These are phyloP conservation scores for Pseudomyrmex sp. DNA, from an alignment of 1,140 invertebrate genomes.

Conservation along the genomic window DNA sequence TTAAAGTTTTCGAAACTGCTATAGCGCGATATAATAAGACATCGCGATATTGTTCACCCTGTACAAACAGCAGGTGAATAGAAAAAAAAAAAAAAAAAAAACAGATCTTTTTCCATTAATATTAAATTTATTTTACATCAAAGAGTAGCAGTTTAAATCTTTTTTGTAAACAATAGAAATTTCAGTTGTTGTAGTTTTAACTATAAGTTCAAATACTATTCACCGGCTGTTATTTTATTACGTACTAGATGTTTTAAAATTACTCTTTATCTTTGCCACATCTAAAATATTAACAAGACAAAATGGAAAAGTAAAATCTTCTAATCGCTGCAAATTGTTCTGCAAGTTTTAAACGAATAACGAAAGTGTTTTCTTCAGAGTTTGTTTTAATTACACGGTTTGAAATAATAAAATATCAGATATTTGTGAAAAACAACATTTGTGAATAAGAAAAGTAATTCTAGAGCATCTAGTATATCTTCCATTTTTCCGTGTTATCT, in stretches of 20 bases:
- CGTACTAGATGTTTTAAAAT: slow-evolving; percentile 32
- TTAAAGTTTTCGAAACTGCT: slow-evolving; percentile 6
- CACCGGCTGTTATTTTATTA: slow-evolving; percentile 13
- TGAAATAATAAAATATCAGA: not conserved
- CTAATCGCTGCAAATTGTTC: not conserved
- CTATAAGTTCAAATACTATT: slow-evolving; percentile 20
- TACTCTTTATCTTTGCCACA: not conserved
- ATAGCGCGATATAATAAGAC: not conserved
- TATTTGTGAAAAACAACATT: slow-evolving; percentile 18
- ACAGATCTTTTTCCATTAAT: not conserved
- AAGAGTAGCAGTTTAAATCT: too few relatives aligned
- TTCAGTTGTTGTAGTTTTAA: not conserved
- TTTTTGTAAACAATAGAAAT: too few relatives aligned
- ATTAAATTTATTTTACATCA: too few relatives aligned
- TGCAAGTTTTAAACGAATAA: not conserved
- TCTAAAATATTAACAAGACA: not conserved
- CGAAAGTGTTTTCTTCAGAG: too few relatives aligned
- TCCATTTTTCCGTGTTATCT: slow-evolving; percentile 46
- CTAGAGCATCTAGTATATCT: slow-evolving; percentile 21
- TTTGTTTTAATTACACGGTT: not conserved
- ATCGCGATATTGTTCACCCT: slow-evolving; percentile 4
- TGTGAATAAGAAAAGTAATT: slow-evolving; percentile 6
- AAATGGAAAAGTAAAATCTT: not conserved
- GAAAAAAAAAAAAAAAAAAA: not conserved
- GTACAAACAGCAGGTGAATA: slow-evolving; percentile 33